Evolutionary conservation across 2,797 vertebrate genomes (phyloP).

Genomic region (Siniperca undulata): DNA sequence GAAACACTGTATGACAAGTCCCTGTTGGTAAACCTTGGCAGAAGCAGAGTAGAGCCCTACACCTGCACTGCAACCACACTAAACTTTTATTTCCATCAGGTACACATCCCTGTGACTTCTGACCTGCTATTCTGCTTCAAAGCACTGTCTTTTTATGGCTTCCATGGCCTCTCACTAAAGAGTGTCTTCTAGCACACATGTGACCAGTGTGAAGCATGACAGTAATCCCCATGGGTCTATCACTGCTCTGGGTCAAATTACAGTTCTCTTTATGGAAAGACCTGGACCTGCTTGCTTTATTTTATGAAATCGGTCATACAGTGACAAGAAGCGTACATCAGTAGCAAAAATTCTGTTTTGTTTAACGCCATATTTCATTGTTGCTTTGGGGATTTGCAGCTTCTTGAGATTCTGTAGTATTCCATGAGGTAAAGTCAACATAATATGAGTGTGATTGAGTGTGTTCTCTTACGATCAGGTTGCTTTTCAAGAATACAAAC

Average conservation of each 20-base stretch:
- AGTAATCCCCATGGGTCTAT: slow-evolving; percentile 21
- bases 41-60: slow-evolving; percentile 23
- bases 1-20: slow-evolving; percentile 23
- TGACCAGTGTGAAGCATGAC: slow-evolving; percentile 26
- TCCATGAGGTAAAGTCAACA: slow-evolving; percentile 3
- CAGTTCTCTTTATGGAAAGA: slow-evolving; percentile 20
- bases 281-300: slow-evolving; percentile 23
- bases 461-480: background rate
- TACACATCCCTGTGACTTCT: slow-evolving; percentile 3
- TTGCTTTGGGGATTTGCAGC: background rate
- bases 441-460: background rate
- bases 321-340: background rate
- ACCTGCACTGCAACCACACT: slow-evolving; percentile 11
- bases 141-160: slow-evolving; percentile 22
- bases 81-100: background rate
- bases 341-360: slow-evolving; percentile 5
- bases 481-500: slow-evolving; percentile 19
- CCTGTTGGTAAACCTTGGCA: slow-evolving; percentile 34
- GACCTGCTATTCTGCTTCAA: slow-evolving; percentile 29
- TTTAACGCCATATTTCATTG: background rate
- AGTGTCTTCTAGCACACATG: slow-evolving; percentile 10
- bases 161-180: slow-evolving; percentile 6
- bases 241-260: slow-evolving; percentile 43
- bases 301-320: slow-evolving; percentile 17
- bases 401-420: slow-evolving; percentile 14